Evolutionary conservation across 2,113 vertebrate genomes (phyloP).

Genomic region (Scatophagus argus): DNA sequence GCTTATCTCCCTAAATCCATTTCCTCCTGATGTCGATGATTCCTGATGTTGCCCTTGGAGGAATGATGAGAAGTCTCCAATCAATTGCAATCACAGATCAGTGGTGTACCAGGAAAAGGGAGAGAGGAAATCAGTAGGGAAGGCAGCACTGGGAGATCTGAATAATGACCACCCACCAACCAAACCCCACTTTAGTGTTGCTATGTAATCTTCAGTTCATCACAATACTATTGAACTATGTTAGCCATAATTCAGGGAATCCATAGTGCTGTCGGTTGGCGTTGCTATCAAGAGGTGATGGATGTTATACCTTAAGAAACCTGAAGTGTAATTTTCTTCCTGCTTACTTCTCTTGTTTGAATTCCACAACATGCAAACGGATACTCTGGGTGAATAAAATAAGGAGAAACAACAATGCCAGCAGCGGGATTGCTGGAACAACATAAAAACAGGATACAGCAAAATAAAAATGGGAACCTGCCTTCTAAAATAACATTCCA

Average conservation of each 20-base stretch:
- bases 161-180: constrained; percentile 68
- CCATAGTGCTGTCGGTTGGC: constrained; percentile 39
- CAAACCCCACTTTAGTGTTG: constrained; percentile 32
- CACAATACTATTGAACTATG: constrained; percentile 62
- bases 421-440: not conserved
- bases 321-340: constrained; percentile 49
- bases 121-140: constrained; percentile 56
- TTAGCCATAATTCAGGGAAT: constrained; percentile 57
- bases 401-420: not conserved
- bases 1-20: constrained; percentile 34
- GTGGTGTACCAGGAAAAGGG: constrained; percentile 34
- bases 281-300: constrained; percentile 49
- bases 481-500: not conserved
- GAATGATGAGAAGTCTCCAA: constrained; percentile 65
- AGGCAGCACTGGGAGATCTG: constrained; percentile 38
- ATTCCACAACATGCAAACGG: constrained; percentile 16
- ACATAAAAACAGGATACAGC: not conserved
- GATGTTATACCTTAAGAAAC: constrained; percentile 40
- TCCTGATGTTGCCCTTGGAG: constrained; percentile 46
- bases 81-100: constrained; percentile 79
- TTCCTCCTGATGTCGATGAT: constrained; percentile 47
- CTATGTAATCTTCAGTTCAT: constrained; percentile 69
- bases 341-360: constrained; percentile 15
- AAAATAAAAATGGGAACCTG: not conserved
- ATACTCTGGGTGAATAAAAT: not conserved